A percentile compares a stretch with the other conserved stretches of the same genome.
phyloP scores from a whole-genome alignment of 2,888 invertebrate genomes.

The Hoplodrina blanda region DNA sequence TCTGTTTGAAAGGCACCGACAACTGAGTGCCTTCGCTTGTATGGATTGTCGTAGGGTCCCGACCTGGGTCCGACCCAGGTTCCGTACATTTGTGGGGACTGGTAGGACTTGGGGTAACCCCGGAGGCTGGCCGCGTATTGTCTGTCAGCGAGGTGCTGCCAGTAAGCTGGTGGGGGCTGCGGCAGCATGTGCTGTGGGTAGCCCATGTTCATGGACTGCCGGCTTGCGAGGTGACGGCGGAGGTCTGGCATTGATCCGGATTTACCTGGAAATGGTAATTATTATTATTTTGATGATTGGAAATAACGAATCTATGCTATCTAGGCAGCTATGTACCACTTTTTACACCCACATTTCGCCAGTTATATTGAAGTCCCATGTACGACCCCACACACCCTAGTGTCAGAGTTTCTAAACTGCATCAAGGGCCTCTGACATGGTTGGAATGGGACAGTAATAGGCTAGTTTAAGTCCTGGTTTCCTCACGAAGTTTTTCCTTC shows the following conservation, averaged over 20 bases:
- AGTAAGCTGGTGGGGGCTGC: constrained; percentile 86
- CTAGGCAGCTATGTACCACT: no score
- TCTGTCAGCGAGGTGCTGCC: constrained; percentile 85
- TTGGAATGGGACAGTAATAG: no score
- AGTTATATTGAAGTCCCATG: no score
- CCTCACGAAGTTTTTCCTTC: no score
- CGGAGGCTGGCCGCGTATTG: constrained; percentile 86
- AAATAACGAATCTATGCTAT: no score
- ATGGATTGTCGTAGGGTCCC: constrained; percentile 87
- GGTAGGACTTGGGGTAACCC: constrained; percentile 81
- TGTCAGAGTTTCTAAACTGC: no score
- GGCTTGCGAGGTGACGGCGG: constrained; percentile 82
- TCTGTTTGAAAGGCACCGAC: constrained; percentile 87
- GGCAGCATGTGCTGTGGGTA: constrained; percentile 82
- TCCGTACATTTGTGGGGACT: constrained; percentile 81
- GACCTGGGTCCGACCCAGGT: constrained; percentile 88
- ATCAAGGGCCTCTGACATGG: no score
- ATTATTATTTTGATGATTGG: no score
- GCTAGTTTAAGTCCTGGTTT: no score
- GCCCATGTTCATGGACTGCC: constrained; percentile 83
- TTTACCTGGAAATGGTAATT: constrained; percentile 79
- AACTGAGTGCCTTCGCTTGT: constrained; percentile 89
- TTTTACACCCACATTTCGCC: no score
- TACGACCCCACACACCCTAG: no score
- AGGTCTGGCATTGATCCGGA: constrained; percentile 89